Evolutionary conservation across 1,140 invertebrate species (phyloP).

Genomic region (Parapsyche elsis): DNA sequence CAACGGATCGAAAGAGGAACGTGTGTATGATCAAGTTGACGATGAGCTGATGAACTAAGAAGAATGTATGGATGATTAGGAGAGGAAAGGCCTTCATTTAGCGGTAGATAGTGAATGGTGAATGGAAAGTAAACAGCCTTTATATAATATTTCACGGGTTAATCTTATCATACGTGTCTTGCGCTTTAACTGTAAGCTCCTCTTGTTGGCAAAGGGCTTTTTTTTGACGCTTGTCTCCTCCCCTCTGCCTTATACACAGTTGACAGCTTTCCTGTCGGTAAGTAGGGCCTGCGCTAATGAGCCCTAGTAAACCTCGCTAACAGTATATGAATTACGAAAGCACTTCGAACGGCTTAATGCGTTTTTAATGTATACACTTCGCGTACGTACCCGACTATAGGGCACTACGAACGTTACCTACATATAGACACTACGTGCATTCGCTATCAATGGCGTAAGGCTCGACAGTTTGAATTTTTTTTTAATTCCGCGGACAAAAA

Average conservation of each 20-base stretch:
- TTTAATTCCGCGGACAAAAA: constrained; percentile 2
- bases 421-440: too few relatives aligned
- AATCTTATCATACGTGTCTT: not conserved
- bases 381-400: not conserved
- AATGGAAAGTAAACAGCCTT: too few relatives aligned
- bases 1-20: too few relatives aligned
- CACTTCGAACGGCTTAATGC: constrained; percentile 41
- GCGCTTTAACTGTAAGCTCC: not conserved
- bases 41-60: too few relatives aligned
- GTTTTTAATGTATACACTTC: constrained; percentile 41
- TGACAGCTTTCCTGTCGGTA: constrained; percentile 15
- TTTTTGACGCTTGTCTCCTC: constrained; percentile 14
- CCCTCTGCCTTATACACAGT: constrained; percentile 8
- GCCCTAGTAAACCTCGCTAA: constrained; percentile 33
- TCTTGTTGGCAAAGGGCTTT: not conserved
- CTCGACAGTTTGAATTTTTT: not conserved
- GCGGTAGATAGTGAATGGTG: too few relatives aligned
- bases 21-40: too few relatives aligned
- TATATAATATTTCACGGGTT: not conserved
- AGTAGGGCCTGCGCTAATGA: constrained; percentile 35
- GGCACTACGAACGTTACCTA: not conserved
- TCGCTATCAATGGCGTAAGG: not conserved
- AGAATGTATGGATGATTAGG: too few relatives aligned
- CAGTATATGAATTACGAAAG: constrained; percentile 44
- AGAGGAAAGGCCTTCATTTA: too few relatives aligned